Conservation (phyloP, 2,797 vertebrate species). For the Tragopan temminckii region DNA sequence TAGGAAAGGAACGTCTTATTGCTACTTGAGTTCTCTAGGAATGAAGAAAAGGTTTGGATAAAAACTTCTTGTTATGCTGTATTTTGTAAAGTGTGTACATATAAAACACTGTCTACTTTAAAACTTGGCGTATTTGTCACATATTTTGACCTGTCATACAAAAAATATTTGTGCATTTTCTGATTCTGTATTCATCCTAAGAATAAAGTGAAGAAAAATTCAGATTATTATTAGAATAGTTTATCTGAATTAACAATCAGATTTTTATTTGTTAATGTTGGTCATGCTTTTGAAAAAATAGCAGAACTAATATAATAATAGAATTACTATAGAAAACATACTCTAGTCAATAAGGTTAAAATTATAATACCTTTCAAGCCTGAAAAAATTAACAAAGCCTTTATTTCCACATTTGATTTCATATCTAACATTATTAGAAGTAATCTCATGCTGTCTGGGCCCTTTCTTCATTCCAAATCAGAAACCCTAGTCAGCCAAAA, state of each 20-base stretch:
- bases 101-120: neutral
- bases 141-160: neutral
- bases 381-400: neutral
- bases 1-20: neutral
- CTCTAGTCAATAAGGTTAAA: neutral
- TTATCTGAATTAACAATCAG: constrained; percentile 32
- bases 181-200: neutral
- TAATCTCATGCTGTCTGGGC: fast-evolving
- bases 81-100: neutral
- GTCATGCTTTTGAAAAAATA: constrained; percentile 20
- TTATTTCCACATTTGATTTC: neutral
- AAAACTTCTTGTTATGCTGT: neutral
- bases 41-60: neutral
- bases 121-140: neutral
- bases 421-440: neutral
- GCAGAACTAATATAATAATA: neutral
- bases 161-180: neutral
- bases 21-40: neutral
- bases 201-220: constrained; percentile 3
- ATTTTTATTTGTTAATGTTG: constrained; percentile 34
- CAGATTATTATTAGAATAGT: neutral
- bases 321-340: neutral
- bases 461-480: neutral
- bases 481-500: neutral
- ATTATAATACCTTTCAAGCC: neutral